Evolutionary conservation across 2,888 invertebrate genomes (phyloP), one percentile per base, ranked within the genome.

Genomic region (Pseudoips prasinana): DNA sequence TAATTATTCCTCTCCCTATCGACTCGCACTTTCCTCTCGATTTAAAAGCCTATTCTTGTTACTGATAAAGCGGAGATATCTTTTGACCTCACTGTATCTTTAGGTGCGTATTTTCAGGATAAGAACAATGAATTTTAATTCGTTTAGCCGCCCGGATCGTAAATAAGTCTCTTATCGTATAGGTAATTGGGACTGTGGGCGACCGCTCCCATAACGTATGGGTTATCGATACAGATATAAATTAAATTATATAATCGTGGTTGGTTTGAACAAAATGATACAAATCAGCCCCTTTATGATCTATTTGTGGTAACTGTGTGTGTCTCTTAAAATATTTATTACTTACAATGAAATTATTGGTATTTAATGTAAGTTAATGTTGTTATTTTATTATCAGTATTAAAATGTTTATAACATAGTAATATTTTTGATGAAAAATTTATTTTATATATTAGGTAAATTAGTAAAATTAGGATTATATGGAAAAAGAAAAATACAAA

Each of bases 91-190:
- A 54, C 62, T 66, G 71, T 76, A 76, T 78, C 78, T 74, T 56
- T 66, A 69, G 64, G 55, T 57, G 54, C 35, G 58, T 58, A 51
- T 71, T 76, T 71, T 64, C 73, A 81, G 87, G 86, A 87, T 86
- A 86, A 87, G 75, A 77, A 87, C 86, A 86, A 86, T 87, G 87
- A 85, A 86, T 86, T 88, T 86, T 84, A 88, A 87, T 84, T 84
- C 75, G 61, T 67, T 66, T 56, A 59, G 64, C 61, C 58, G 61
- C 56, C 61, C 62, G 61, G 64, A 46, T 71, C 78, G 72, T 86
- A 86, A 86, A 87, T 85, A 83, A 77, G 67, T 64, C 71, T 62
- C 81, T 87, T 88, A 88, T 87, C 87, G 74, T 71, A 77, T 78
- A 73, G 76, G 83, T 86, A 87, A 88, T 88, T 85, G 84, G 75